Base-by-base conservation (phyloP, 2,113 vertebrate species). In the Atrichornis clamosus region DNA sequence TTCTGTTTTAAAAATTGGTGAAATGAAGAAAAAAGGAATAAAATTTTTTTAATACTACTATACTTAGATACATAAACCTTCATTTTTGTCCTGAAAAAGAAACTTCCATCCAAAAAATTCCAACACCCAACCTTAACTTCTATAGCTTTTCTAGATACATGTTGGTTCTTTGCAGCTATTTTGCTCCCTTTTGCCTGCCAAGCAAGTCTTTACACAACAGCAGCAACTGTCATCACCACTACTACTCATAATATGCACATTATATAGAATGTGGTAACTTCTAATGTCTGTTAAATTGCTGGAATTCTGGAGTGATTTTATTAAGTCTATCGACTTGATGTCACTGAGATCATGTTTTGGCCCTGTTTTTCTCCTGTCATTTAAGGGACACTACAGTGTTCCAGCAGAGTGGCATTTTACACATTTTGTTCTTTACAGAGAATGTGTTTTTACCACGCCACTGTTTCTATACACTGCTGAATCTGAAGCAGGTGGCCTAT, bases 401-500 rank as follows among this genome's bases (percentile, higher is more conserved):
- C 21, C 73, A 91, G 89, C 58, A 78, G 72, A 74, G 74, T 75
- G 86, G 86, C 87, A 60, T 88, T 84, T 87, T 3, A 89, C 56
- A 84, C 49, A 78, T 77, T 72, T 80, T 91, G 69, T 44, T 94
- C 91, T 62, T 68, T 85, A 62, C 20, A 89, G 60, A 78, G 47
- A 89, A n/a, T 49, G 89, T 13, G 5, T 75, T 94, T 87, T 64
- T 56, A 56, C 73, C 65, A n/a, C 72, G 69, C 62, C 89, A 58
- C 81, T 76, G 60, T 78, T 87, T 30, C 64, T 58, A 30, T 9
- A 37, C 4, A 2, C 65, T 90, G 89, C 83, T 92, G 46, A 77
- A 90, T 55, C 24, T 74, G 74, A 90, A 89, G 64, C 59, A 95
- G 74, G 91, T 89, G 89, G 92, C 87, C 93, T 93, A 82, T 94